Percentiles rank a stretch among this genome's conserved stretches.
Evolutionary conservation across 1,140 invertebrate genomes (phyloP).

Genomic region (Brachionus rotundiformis): DNA sequence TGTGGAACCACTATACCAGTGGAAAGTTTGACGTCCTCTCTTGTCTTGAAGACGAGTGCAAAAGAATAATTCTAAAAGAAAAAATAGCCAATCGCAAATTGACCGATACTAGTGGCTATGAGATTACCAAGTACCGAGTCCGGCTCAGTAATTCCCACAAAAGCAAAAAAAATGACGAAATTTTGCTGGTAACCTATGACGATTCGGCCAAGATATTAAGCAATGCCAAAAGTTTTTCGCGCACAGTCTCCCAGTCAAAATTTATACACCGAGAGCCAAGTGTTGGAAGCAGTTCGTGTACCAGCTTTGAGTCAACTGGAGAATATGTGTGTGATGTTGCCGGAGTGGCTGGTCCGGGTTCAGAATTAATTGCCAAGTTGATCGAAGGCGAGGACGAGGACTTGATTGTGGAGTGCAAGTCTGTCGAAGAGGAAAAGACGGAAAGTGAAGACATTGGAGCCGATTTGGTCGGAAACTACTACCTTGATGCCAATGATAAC

Average conservation of each 20-base stretch:
- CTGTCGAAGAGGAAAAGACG: not conserved
- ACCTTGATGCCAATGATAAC: not conserved
- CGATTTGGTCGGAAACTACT: not conserved
- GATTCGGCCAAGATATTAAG: not conserved
- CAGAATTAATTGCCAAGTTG: conserved; percentile 17
- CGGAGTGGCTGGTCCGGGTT: conserved; percentile 23
- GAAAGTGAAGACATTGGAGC: not conserved
- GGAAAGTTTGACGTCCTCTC: conserved; percentile 35
- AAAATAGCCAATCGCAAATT: not conserved
- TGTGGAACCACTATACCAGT: conserved; percentile 9
- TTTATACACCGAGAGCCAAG: not conserved
- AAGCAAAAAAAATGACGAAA: conserved; percentile 31
- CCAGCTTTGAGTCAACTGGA: conserved; percentile 18
- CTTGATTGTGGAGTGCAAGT: not conserved
- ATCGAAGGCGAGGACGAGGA: conserved; percentile 13
- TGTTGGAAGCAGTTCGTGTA: not conserved
- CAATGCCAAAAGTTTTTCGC: not conserved
- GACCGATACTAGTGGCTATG: conserved; percentile 13
- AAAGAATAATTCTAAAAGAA: conserved; percentile 37
- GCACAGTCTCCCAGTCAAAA: conserved; percentile 11
- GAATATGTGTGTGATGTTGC: conserved; percentile 12
- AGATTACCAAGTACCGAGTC: conserved; percentile 17
- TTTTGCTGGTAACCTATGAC: conserved; percentile 21
- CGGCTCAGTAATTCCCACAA: not conserved
- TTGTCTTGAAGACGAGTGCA: conserved; percentile 17